These are phyloP conservation scores for Silurus aristotelis DNA, from an alignment of 2,797 vertebrate genomes.

Conservation along the genomic window DNA sequence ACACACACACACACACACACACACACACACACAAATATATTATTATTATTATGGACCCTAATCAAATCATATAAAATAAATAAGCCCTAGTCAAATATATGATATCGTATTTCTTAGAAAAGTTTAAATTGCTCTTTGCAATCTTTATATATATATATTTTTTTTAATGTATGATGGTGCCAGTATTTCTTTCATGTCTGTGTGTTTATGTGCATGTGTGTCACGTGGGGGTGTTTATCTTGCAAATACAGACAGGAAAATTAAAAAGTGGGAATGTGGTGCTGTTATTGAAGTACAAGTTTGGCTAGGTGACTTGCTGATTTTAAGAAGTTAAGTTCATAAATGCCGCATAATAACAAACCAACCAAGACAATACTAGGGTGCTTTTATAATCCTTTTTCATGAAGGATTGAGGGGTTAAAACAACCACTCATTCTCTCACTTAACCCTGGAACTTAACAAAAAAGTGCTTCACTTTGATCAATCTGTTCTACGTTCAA, in stretches of 20 bases:
- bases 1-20: no score
- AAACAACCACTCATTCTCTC: background rate
- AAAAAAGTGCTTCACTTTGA: background rate
- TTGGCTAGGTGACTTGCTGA: background rate
- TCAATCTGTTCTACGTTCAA: background rate
- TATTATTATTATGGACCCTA: background rate
- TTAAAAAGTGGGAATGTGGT: background rate
- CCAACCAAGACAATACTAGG: background rate
- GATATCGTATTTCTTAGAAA: background rate
- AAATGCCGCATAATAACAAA: background rate
- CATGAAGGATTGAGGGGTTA: background rate
- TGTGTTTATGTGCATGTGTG: background rate
- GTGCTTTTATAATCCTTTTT: background rate
- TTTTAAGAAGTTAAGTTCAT: background rate
- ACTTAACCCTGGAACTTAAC: background rate
- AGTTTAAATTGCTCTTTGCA: background rate
- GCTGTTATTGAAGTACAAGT: background rate
- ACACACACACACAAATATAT: no score
- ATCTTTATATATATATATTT: no score
- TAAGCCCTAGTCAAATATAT: background rate
- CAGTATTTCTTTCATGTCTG: background rate
- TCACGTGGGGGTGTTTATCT: background rate
- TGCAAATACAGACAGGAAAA: slow-evolving; percentile 1
- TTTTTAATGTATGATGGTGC: background rate
- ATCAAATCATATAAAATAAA: no score